Base-by-base conservation (phyloP, 37 sponge, comb jelly and placozoan genomes). In the Aplysina aerophoba region DNA sequence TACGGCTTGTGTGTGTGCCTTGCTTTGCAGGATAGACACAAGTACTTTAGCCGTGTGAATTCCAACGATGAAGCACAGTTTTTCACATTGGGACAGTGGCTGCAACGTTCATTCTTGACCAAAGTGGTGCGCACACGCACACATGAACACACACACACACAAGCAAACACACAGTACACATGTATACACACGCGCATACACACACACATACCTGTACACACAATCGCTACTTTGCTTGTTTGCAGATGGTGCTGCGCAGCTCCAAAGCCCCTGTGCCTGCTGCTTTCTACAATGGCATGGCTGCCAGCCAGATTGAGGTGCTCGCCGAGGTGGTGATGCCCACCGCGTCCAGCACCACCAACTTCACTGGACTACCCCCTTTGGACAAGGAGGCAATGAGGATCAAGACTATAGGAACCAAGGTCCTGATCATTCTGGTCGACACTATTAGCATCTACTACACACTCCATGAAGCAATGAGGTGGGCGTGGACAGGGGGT, bases 221-320 rank as follows among this genome's bases (percentile, higher is more conserved):
- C 50, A 3, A 3, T 44, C 8, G 50, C 50, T 44, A 8, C 8
- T 62, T 22, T 3, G 11, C 30, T 14, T 64, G 33, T 57, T 28
- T 27, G n/a, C 25, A 86, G 87, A 67, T 86, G 64, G 87, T 79
- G 44, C 53, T 86, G 56, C 79, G 80, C 39, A 81, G 80, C 59
- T 58, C 80, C 53, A 34, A 38, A 5, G 21, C 63, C 28, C 88
- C 83, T 16, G 13, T 87, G 31, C 82, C 88, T 59, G 41, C 74
- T 21, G 59, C 55, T 21, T 80, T 87, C 82, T 87, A 74, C 53
- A 38, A 82, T 22, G 88, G 82, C 16, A 80, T 87, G 81, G 80
- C 81, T 25, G 56, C 59, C 25, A 22, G 55, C 55, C 83, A 72
- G 16, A 66, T 87, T 22, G 36, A 87, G 22, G 65, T 87, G 11